A percentile compares a stretch with the other conserved stretches of the same genome.
Evolutionary conservation across 2,888 invertebrate species (phyloP).

Genomic region (Tenodera sinensis): DNA sequence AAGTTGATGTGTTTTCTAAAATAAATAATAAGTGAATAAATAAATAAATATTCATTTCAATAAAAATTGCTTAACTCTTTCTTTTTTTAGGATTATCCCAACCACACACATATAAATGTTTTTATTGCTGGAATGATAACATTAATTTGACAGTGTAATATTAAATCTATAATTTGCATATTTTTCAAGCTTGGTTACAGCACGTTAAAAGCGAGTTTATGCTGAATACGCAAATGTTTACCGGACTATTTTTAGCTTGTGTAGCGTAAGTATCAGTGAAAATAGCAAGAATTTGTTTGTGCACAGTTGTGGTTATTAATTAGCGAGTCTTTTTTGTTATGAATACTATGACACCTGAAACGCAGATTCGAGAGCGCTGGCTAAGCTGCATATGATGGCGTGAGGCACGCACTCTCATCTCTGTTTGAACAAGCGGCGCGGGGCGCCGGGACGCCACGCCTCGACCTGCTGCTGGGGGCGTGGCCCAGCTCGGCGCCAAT

Average conservation of each 20-base stretch:
- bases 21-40: too few species aligned
- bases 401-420: not conserved
- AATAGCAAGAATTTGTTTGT: not conserved
- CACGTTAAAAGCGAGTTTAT: too few species aligned
- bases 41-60: too few species aligned
- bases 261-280: not conserved
- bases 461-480: constrained; percentile 20
- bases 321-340: not conserved
- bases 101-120: too few species aligned
- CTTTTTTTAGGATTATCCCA: too few species aligned
- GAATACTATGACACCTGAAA: not conserved
- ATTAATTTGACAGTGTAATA: too few species aligned
- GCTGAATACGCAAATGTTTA: too few species aligned
- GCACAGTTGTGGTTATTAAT: not conserved
- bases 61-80: too few species aligned
- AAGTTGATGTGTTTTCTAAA: too few species aligned
- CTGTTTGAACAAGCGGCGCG: constrained; percentile 11
- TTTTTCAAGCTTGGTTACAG: too few species aligned
- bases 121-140: too few species aligned
- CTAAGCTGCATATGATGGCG: not conserved
- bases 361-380: not conserved
- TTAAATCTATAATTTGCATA: too few species aligned
- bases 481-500: constrained; percentile 9
- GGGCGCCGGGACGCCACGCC: constrained; percentile 26
- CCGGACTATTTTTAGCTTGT: not conserved